Evolutionary conservation across 2,888 invertebrate species (phyloP), one percentile per base, ranked within the genome.

Genomic region (Dryocosmus kuriphilus): DNA sequence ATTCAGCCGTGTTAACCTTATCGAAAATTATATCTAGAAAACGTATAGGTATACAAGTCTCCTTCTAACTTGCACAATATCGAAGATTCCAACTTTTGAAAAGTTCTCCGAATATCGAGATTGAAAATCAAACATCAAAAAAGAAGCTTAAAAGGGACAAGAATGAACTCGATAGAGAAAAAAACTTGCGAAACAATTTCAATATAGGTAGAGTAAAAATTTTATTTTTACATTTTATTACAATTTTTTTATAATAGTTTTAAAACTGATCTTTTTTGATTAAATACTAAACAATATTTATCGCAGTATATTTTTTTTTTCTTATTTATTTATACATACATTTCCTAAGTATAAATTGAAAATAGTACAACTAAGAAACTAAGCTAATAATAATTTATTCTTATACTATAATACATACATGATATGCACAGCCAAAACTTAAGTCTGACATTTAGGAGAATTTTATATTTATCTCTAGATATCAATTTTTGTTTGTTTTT

Each of bases 1-100:
- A 30, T 30, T 71, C 46, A 51, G 30, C 51, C 46, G 51, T 71
- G 67, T 71, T 71, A 65, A 65, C 38, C 38, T 65, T n/a, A 65
- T 65, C 22, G 65, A 65, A 65, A 65, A 65, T 35, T 19, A 65
- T 62, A 32, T 62, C 16, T n/a, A n/a, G n/a, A n/a, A n/a, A 16
- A 62, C 16, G 32, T 32, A 62, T 30, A 61, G n/a, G n/a, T 30
- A 32, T 38, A 65, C 35, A 65, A 62, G 30, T 61, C 61, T 19
- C 14, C 27, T 19, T 61, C 27, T 14, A 62, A 62, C 62, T 62
- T 62, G 62, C n/a, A 62, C 62, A 62, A 62, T 62, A 62, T 62
- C 35, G n/a, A 62, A 62, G 30, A 32, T 32, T 62, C 3, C 9
- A 62, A 62, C 30, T 62, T 62, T 19, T 32, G 5, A 30, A 62